Base-by-base conservation (phyloP, 2,113 vertebrate genomes). In the Mesocricetus auratus region DNA sequence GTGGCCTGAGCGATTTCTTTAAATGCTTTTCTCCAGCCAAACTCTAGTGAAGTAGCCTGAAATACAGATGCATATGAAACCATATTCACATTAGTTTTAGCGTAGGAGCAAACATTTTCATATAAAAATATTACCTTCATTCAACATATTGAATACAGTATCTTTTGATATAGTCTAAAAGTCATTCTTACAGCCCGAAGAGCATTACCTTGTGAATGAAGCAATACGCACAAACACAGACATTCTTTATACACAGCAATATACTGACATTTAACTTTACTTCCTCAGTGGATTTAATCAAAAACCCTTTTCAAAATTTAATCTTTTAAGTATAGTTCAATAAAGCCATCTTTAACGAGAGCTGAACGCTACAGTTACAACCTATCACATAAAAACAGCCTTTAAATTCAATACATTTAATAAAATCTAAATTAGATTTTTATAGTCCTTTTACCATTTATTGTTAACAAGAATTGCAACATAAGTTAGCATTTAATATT, bases 21-120 rank as follows among this genome's bases (percentile, higher is more conserved):
- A 98, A 99, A 99, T 0, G 99, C 99, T 96, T 98, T 99, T 98
- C 99, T 99, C 99, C 99, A 99, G 64, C 98, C 98, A 98, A 99
- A 99, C 93, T 99, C 98, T 96, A 99, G 97, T 88, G 97, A 98
- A 95, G 98, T 91, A 86, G 97, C 96, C 99, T 99, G 97, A 97
- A 98, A 98, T 47, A 97, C 47, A 98, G 71, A 98, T 94, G 77
- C 90, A 97, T 94, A 95, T 94, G 75, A 94, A 89, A 91, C 91
- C 56, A 87, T 89, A 86, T 96, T 58, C 47, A 75, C 93, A 89
- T 97, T 53, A 94, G 75, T 78, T 39, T 21, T 90, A 94, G 96
- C 36, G 93, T 56, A 95, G 78, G 69, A 96, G 0, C 89, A 56
- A 97, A 62, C 94, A 22, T 91, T 97, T 85, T 81, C 47, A 93